These are phyloP conservation scores for Pseudomyrmex flavicornis DNA, from an alignment of 1,140 invertebrate genomes.

Conservation along the genomic window DNA sequence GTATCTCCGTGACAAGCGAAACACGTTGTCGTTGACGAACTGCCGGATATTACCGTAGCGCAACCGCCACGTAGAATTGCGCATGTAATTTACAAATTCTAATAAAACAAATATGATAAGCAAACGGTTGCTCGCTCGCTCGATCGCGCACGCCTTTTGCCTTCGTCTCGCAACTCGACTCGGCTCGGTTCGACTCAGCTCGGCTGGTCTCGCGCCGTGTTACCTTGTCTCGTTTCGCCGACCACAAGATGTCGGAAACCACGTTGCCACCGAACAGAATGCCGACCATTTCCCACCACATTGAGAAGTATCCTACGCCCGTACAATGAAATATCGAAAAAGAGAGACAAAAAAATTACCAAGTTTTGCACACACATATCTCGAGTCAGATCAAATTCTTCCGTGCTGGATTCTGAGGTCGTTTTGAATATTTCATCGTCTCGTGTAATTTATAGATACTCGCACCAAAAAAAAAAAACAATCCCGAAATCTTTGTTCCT, in stretches of 20 bases:
- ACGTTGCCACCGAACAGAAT: constrained; percentile 43
- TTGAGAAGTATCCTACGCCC: background rate
- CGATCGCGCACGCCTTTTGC: background rate
- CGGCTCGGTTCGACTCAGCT: background rate
- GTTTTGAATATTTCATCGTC: background rate
- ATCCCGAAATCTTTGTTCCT: background rate
- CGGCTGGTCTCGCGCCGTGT: background rate
- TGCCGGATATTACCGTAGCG: constrained; percentile 2
- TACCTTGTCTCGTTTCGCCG: background rate
- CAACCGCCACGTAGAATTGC: constrained; percentile 17
- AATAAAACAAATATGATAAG: constrained; percentile 40
- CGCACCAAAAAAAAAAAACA: background rate
- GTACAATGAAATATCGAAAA: background rate
- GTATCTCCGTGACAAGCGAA: background rate
- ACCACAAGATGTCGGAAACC: constrained; percentile 69
- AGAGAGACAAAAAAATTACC: background rate
- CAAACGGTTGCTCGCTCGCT: constrained; percentile 4
- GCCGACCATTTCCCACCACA: constrained; percentile 16
- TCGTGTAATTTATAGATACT: no score
- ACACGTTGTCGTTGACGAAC: background rate
- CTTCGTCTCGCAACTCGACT: background rate
- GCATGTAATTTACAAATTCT: constrained; percentile 44
- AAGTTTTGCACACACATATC: constrained; percentile 56
- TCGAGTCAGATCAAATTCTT: constrained; percentile 4
- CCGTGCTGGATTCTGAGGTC: background rate